phyloP scores from a whole-genome alignment of 2,797 vertebrate species.

The Rhinogobio ventralis region DNA sequence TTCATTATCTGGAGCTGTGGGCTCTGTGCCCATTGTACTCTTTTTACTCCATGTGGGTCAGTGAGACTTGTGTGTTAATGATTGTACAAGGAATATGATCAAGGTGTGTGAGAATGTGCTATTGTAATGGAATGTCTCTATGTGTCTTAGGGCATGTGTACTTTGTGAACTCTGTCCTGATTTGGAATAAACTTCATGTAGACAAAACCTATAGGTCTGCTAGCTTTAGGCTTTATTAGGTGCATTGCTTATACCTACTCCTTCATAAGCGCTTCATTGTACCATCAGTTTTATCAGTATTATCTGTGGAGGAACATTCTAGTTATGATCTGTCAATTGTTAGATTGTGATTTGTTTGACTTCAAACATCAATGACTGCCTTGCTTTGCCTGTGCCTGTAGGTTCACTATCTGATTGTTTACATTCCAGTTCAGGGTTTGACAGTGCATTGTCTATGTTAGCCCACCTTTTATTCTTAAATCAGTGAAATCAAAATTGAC shows the following conservation, averaged over 20 bases:
- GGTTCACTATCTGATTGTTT: slow-evolving; percentile 25
- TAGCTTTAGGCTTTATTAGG: background rate
- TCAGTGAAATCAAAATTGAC: background rate
- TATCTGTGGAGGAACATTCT: slow-evolving; percentile 7
- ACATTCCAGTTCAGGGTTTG: slow-evolving; percentile 32
- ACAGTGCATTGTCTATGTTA: background rate
- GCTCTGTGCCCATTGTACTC: slow-evolving; percentile 6
- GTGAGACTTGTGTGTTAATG: slow-evolving; percentile 43
- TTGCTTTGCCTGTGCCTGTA: slow-evolving; percentile 42
- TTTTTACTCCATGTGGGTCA: slow-evolving; percentile 42
- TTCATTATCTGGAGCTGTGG: slow-evolving; percentile 27
- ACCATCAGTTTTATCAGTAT: slow-evolving; percentile 22
- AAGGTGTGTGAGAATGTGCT: slow-evolving; percentile 1
- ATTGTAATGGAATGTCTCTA: slow-evolving; percentile 29
- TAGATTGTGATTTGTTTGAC: slow-evolving; percentile 10
- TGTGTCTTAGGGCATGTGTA: slow-evolving; percentile 4
- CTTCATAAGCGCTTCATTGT: slow-evolving; percentile 35
- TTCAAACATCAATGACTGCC: slow-evolving; percentile 9
- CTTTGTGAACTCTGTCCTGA: slow-evolving; percentile 12
- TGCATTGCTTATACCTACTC: background rate
- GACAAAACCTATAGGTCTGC: background rate
- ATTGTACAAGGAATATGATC: slow-evolving; percentile 44
- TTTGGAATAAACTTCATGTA: background rate
- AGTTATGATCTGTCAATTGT: slow-evolving; percentile 25
- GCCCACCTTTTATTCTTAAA: background rate